phyloP scores from a whole-genome alignment of 2,888 invertebrate genomes.

The Colletes collaris region DNA sequence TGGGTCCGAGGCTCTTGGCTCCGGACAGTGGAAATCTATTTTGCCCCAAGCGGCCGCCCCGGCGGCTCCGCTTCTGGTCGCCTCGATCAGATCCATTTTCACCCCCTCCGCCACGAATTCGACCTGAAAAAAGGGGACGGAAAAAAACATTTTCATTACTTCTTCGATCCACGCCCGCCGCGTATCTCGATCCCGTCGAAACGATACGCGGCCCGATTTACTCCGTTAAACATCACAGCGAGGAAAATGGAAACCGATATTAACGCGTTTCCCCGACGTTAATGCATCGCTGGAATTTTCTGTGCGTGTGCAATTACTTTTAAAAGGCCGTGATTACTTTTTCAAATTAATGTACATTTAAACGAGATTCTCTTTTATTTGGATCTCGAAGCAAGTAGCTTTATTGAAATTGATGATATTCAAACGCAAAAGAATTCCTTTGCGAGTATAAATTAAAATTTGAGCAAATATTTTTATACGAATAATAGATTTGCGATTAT shows the following conservation, averaged over 20 bases:
- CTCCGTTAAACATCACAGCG: neutral
- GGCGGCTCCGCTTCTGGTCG: constrained; percentile 92
- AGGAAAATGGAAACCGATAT: neutral
- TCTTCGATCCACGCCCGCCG: neutral
- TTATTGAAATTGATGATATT: too few relatives aligned
- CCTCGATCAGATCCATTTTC: constrained; percentile 93
- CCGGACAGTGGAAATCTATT: constrained; percentile 93
- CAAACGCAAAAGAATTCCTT: too few relatives aligned
- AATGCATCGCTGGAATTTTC: too few relatives aligned
- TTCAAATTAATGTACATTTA: too few relatives aligned
- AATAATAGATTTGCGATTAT: too few relatives aligned
- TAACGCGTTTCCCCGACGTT: too few relatives aligned
- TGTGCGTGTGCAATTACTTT: too few relatives aligned
- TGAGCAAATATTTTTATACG: too few relatives aligned
- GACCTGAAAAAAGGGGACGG: constrained; percentile 86
- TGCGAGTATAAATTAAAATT: too few relatives aligned
- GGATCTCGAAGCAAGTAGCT: too few relatives aligned
- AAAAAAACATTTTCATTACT: constrained; percentile 40
- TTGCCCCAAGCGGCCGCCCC: constrained; percentile 86
- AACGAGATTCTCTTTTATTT: too few relatives aligned
- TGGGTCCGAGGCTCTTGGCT: constrained; percentile 93
- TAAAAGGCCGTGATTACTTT: too few relatives aligned
- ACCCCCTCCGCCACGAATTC: constrained; percentile 96
- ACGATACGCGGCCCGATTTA: neutral
- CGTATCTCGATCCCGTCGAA: constrained; percentile 3